Base-by-base conservation (phyloP, 2,797 vertebrate species). In the Myotis findleyi region DNA sequence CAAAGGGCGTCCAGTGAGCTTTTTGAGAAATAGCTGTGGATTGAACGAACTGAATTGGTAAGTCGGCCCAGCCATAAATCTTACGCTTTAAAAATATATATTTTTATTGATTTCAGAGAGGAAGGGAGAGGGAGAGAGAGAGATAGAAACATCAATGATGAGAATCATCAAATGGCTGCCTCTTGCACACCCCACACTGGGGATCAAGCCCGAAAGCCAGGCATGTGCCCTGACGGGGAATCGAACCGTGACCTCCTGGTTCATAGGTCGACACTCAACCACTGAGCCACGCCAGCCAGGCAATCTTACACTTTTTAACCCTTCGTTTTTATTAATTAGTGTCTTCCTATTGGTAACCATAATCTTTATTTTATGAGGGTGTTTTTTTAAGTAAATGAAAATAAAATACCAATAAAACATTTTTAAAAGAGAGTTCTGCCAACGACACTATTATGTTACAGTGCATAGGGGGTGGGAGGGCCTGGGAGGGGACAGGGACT, bases 371-470 rank as follows among this genome's bases (percentile, higher is more conserved):
- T 80, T 38, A 17, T 72, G n/a, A 89, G 33, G 4, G 1, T 41
- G 66, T 38, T 33, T 51, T 51, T 90, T 77, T 41, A 89, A 91
- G 21, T 5, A 79, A 91, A 68, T 79, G 27, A 73, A 96, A 89
- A 72, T 71, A 51, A 69, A 57, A 72, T 47, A 47, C 36, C 49
- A 87, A 12, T 86, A 66, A 71, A 47, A 51, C 38, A 18, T 79
- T 84, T 93, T 75, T 30, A 30, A 62, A 92, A 49, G 30, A 92
- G 2, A 14, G 77, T 27, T 49, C 4, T 25, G 66, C 41, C 66
- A 33, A 85, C 30, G 33, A 84, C 47, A 49, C 55, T 53, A 38
- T 44, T 36, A 44, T 18, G 14, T 66, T 16, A 27, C 3, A 38
- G 23, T 38, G n/a, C 51, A 23, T 53, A 1, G 3, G 3, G 25